Conservation (phyloP, 2,888 invertebrate genomes). For the Heliconius ethilla region DNA sequence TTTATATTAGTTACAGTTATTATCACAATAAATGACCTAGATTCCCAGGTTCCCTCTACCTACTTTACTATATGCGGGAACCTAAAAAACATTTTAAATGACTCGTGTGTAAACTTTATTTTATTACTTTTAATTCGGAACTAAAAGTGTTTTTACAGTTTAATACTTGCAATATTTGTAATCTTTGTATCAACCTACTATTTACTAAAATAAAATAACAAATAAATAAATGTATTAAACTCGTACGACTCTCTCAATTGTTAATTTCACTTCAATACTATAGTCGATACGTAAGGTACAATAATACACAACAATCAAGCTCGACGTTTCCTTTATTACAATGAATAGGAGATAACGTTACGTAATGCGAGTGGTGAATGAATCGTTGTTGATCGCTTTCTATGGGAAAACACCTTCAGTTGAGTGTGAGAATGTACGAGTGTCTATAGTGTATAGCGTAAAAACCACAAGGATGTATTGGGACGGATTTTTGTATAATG, state of each 20-base stretch:
- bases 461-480: not conserved
- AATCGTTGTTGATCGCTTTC: not conserved
- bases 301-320: too few relatives aligned
- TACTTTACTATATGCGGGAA: too few relatives aligned
- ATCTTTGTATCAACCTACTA: too few relatives aligned
- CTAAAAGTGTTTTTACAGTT: too few relatives aligned
- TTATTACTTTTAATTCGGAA: too few relatives aligned
- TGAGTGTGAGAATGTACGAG: not conserved
- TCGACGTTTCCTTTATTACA: not conserved
- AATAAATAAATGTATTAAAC: too few relatives aligned
- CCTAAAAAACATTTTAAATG: too few relatives aligned
- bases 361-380: slow-evolving; percentile 9
- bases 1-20: not conserved
- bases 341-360: slow-evolving; percentile 19
- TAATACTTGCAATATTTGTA: too few relatives aligned
- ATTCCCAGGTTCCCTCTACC: too few relatives aligned
- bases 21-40: not conserved
- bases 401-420: slow-evolving; percentile 18
- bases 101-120: too few relatives aligned
- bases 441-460: not conserved
- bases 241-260: not conserved
- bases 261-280: not conserved
- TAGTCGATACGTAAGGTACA: too few relatives aligned
- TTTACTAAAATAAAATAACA: too few relatives aligned
- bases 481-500: not conserved